phyloP scores from a whole-genome alignment of 2,797 vertebrate genomes.

The Austrolebias charrua region DNA sequence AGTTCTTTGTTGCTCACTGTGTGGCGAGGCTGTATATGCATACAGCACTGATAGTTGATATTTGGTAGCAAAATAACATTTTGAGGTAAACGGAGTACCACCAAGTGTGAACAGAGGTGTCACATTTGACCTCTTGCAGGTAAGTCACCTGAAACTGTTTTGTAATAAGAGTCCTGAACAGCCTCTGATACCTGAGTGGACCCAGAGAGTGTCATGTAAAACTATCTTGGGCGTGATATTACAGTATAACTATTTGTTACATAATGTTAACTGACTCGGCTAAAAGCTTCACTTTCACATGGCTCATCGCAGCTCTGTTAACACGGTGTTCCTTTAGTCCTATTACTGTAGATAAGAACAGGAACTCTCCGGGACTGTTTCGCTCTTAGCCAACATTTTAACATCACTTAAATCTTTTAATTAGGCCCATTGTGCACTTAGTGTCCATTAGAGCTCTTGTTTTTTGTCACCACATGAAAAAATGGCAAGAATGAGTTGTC shows the following conservation, averaged over 20 bases:
- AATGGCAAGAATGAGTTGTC: constrained; percentile 53
- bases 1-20: too few relatives aligned
- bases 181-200: constrained; percentile 33
- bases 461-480: constrained; percentile 48
- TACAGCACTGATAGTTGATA: too few relatives aligned
- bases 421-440: constrained; percentile 5
- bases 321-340: constrained; percentile 15
- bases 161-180: too few relatives aligned
- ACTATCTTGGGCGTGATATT: constrained; percentile 30
- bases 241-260: constrained; percentile 18
- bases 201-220: constrained; percentile 39
- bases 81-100: too few relatives aligned
- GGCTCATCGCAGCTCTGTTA: constrained; percentile 21
- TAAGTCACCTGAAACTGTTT: too few relatives aligned
- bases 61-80: too few relatives aligned
- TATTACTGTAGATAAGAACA: constrained; percentile 8
- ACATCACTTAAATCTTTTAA: constrained; percentile 25
- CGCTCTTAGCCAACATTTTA: constrained; percentile 18
- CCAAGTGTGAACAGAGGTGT: too few relatives aligned
- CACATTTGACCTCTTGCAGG: too few relatives aligned
- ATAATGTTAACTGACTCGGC: constrained; percentile 19
- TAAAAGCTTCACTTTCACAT: constrained; percentile 18
- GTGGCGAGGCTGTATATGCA: too few relatives aligned
- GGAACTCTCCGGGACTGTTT: not conserved
- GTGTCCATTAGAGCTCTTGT: constrained; percentile 19